These are phyloP conservation scores for Oryzias dopingdopingensis DNA, from an alignment of 2,797 vertebrate genomes.

Conservation along the genomic window DNA sequence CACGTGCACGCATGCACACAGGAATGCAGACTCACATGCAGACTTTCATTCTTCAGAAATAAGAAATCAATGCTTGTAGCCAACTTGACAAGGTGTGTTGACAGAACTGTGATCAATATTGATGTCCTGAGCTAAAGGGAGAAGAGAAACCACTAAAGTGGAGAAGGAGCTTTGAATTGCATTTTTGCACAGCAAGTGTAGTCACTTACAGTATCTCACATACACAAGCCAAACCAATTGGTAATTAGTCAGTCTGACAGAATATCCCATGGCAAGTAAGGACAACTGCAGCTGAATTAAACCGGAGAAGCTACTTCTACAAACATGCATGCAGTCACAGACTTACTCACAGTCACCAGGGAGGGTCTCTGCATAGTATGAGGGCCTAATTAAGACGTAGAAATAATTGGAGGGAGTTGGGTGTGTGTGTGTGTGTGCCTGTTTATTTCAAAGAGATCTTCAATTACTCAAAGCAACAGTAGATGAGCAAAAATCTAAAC, in stretches of 20 bases:
- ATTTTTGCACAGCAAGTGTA: constrained; percentile 23
- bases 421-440: constrained; percentile 20
- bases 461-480: constrained; percentile 50
- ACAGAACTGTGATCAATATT: constrained; percentile 56
- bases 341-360: constrained; percentile 52
- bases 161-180: constrained; percentile 37
- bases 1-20: constrained; percentile 1
- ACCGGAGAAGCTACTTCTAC: constrained; percentile 53
- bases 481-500: constrained; percentile 33
- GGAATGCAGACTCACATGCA: neutral
- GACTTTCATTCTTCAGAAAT: constrained; percentile 46
- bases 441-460: constrained; percentile 64
- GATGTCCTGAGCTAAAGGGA: constrained; percentile 44
- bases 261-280: constrained; percentile 67
- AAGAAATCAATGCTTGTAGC: constrained; percentile 61
- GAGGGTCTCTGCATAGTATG: constrained; percentile 53
- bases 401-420: constrained; percentile 60
- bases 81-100: constrained; percentile 40
- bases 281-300: constrained; percentile 64
- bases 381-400: constrained; percentile 75
- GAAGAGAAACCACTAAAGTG: constrained; percentile 29
- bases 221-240: constrained; percentile 25
- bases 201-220: constrained; percentile 2
- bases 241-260: constrained; percentile 73
- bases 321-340: constrained; percentile 53